Conservation (phyloP, 2,888 invertebrate genomes). For the Apotomis betuletana region DNA sequence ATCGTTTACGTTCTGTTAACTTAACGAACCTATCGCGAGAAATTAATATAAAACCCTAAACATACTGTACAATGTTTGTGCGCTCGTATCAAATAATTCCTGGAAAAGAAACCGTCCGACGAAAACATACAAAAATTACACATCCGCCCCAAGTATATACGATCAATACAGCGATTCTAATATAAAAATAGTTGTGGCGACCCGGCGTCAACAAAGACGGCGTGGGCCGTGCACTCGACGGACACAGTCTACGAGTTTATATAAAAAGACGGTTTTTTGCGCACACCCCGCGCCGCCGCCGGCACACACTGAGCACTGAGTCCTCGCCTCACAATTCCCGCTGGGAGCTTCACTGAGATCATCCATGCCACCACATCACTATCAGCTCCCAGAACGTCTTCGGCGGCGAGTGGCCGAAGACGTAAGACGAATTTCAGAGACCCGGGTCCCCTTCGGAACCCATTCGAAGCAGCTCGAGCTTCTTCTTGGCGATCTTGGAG, state of each 20-base stretch:
- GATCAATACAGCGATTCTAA: slow-evolving; percentile 67
- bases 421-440: slow-evolving; percentile 87
- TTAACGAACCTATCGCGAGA: slow-evolving; percentile 62
- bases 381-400: slow-evolving; percentile 85
- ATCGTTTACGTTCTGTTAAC: slow-evolving; percentile 56
- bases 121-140: slow-evolving; percentile 64
- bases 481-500: slow-evolving; percentile 96
- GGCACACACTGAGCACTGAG: slow-evolving; percentile 80
- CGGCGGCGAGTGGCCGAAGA: slow-evolving; percentile 88
- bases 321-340: slow-evolving; percentile 76
- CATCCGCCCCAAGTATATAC: slow-evolving; percentile 63
- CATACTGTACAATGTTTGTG: slow-evolving; percentile 80
- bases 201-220: slow-evolving; percentile 63
- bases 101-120: slow-evolving; percentile 65
- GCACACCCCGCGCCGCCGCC: slow-evolving; percentile 65
- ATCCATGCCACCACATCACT: slow-evolving; percentile 84
- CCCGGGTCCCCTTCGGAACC: slow-evolving; percentile 88
- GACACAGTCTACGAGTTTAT: slow-evolving; percentile 72
- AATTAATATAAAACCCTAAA: slow-evolving; percentile 64
- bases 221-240: slow-evolving; percentile 71
- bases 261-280: slow-evolving; percentile 80
- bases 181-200: slow-evolving; percentile 79
- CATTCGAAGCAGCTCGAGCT: slow-evolving; percentile 94
- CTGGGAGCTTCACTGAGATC: slow-evolving; percentile 77
- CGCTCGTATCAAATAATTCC: slow-evolving; percentile 78